phyloP scores from a whole-genome alignment of 1,140 invertebrate species.

The Eurytemora carolleeae region DNA sequence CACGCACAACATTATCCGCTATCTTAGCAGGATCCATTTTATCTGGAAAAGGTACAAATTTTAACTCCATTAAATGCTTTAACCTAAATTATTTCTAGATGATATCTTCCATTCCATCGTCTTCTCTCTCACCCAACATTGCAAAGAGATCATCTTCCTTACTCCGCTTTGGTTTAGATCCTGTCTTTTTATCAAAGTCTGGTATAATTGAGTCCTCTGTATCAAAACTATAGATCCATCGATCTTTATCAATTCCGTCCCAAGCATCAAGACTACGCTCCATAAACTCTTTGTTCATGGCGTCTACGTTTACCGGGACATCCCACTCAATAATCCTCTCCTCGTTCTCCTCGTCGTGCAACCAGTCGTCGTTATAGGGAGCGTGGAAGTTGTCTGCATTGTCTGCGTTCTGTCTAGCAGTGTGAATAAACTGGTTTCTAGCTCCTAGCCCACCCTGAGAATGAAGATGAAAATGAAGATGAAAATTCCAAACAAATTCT shows the following conservation, averaged over 20 bases:
- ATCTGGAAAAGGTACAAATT: too few relatives aligned
- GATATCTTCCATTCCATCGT: too few relatives aligned
- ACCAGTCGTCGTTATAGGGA: not conserved
- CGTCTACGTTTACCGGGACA: slow-evolving; percentile 12
- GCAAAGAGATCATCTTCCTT: not conserved
- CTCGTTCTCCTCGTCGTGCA: slow-evolving; percentile 3
- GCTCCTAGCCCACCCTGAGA: too few relatives aligned
- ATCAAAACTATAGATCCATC: slow-evolving; percentile 10
- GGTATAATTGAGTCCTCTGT: slow-evolving; percentile 7
- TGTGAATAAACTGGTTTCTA: not conserved
- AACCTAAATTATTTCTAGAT: too few relatives aligned
- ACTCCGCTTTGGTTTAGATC: not conserved
- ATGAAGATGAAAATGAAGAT: too few relatives aligned
- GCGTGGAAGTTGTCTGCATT: not conserved
- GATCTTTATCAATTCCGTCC: slow-evolving; percentile 9
- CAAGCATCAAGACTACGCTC: slow-evolving; percentile 5
- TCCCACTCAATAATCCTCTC: slow-evolving; percentile 6
- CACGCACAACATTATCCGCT: not conserved
- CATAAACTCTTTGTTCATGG: slow-evolving; percentile 4
- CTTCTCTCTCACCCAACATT: not conserved
- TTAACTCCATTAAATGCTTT: too few relatives aligned
- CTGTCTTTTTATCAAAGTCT: not conserved
- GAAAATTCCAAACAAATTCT: too few relatives aligned
- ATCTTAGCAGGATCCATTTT: not conserved
- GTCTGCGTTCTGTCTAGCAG: not conserved